These are phyloP conservation scores for Lepisosteus oculatus DNA, from an alignment of 2,113 vertebrate genomes.

Conservation along the genomic window DNA sequence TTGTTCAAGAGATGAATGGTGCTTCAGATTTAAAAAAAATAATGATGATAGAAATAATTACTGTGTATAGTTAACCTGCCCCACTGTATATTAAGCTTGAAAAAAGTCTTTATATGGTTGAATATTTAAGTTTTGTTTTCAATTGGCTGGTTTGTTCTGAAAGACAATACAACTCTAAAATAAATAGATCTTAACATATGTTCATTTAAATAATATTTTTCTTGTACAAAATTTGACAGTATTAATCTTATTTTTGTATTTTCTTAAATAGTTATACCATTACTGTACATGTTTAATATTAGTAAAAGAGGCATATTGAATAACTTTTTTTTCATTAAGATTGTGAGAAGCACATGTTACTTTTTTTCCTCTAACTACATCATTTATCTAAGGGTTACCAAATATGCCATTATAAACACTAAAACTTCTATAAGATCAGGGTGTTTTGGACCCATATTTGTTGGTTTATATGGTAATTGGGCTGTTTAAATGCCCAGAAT, in stretches of 20 bases:
- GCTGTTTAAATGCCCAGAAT: slow-evolving; percentile 76
- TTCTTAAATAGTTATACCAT: slow-evolving; percentile 97
- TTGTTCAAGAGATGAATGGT: slow-evolving; percentile 74
- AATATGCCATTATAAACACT: slow-evolving; percentile 80
- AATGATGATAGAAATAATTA: slow-evolving; percentile 59
- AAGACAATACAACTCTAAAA: slow-evolving; percentile 72
- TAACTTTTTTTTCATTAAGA: slow-evolving; percentile 61
- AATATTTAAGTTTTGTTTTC: slow-evolving; percentile 74
- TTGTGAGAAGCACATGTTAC: slow-evolving; percentile 80
- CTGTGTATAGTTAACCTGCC: slow-evolving; percentile 41
- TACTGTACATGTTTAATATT: slow-evolving; percentile 88
- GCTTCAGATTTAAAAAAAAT: slow-evolving; percentile 63
- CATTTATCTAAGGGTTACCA: slow-evolving; percentile 87
- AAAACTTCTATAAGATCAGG: slow-evolving; percentile 61
- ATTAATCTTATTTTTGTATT: slow-evolving; percentile 99
- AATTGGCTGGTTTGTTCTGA: slow-evolving; percentile 57
- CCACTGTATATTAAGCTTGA: slow-evolving; percentile 72
- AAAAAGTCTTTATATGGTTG: slow-evolving; percentile 79
- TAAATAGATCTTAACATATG: slow-evolving; percentile 58
- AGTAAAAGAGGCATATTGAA: slow-evolving; percentile 72
- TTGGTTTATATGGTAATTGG: slow-evolving; percentile 72
- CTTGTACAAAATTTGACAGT: slow-evolving; percentile 97
- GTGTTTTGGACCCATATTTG: slow-evolving; percentile 65
- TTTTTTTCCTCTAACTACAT: slow-evolving; percentile 78
- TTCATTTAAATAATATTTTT: slow-evolving; percentile 90